Percentiles rank a stretch among this genome's conserved stretches.
These are phyloP conservation scores for Leptopilina drosophilae DNA, from an alignment of 2,888 invertebrate genomes.

Conservation along the genomic window DNA sequence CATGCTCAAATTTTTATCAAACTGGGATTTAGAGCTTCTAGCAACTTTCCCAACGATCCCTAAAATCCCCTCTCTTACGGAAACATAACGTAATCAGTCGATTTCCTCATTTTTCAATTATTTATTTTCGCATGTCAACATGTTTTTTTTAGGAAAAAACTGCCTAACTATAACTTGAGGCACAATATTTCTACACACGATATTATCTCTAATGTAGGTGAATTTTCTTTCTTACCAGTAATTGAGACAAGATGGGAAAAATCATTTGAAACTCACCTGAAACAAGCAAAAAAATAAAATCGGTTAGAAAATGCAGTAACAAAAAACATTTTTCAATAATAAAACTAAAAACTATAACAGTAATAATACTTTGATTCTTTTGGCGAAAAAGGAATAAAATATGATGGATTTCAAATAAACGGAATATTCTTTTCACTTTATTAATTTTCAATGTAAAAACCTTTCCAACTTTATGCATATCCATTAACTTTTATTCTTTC, in stretches of 20 bases:
- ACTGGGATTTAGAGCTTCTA: not conserved
- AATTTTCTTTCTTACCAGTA: constrained; percentile 2
- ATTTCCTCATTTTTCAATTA: constrained; percentile 7
- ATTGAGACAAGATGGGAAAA: not conserved
- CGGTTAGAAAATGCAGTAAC: not conserved
- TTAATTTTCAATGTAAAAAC: constrained; percentile 29
- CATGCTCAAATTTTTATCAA: not conserved
- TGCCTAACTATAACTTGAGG: no score
- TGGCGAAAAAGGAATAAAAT: not conserved
- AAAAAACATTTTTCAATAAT: not conserved
- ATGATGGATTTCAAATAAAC: constrained; percentile 9
- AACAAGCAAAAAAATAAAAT: not conserved
- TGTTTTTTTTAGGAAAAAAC: no score
- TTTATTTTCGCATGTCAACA: not conserved
- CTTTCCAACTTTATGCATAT: constrained; percentile 5
- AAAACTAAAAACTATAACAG: not conserved
- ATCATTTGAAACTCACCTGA: constrained; percentile 13
- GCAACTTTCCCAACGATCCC: constrained; percentile 3
- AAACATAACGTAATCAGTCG: constrained; percentile 11
- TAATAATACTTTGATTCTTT: not conserved
- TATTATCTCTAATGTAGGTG: not conserved
- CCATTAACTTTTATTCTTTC: constrained; percentile 9
- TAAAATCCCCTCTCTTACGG: not conserved
- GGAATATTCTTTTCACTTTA: constrained; percentile 6
- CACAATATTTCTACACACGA: no score